Evolutionary conservation across 30 jellyfish, hydroid and myxozoan species (phyloP).

Genomic region (Aurelia aurita): DNA sequence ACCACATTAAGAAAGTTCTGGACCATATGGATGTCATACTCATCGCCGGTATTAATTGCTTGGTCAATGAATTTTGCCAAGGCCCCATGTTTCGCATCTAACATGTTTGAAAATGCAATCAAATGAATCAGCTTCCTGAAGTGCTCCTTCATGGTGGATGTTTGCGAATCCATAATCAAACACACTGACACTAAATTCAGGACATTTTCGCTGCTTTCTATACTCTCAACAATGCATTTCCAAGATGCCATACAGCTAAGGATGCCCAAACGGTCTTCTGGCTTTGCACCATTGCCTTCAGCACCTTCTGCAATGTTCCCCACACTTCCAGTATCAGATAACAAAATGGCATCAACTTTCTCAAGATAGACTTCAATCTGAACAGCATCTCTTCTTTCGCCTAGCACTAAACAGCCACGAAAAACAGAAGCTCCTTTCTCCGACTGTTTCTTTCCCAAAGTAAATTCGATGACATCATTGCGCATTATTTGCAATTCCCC

Average conservation of each 20-base stretch:
- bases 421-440: slow-evolving; percentile 27
- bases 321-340: background rate
- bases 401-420: slow-evolving; percentile 11
- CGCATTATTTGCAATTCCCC: slow-evolving; percentile 4
- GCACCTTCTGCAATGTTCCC: background rate
- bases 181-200: background rate
- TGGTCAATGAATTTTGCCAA: background rate
- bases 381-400: background rate
- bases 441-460: background rate
- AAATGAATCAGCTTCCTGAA: slow-evolving; percentile 3
- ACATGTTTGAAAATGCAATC: slow-evolving; percentile 14
- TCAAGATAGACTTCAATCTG: background rate
- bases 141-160: background rate
- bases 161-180: background rate
- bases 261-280: slow-evolving; percentile 2
- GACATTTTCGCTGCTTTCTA: background rate
- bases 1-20: background rate
- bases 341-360: background rate
- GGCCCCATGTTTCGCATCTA: slow-evolving; percentile 1
- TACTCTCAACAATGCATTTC: slow-evolving; percentile 7
- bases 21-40: background rate
- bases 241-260: slow-evolving; percentile 25
- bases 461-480: slow-evolving; percentile 7
- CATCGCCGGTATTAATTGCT: background rate
- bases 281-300: background rate